A percentile compares a stretch with the other conserved stretches of the same genome.
Conservation (phyloP, 2,113 vertebrate species). For the Saiga tatarica region DNA sequence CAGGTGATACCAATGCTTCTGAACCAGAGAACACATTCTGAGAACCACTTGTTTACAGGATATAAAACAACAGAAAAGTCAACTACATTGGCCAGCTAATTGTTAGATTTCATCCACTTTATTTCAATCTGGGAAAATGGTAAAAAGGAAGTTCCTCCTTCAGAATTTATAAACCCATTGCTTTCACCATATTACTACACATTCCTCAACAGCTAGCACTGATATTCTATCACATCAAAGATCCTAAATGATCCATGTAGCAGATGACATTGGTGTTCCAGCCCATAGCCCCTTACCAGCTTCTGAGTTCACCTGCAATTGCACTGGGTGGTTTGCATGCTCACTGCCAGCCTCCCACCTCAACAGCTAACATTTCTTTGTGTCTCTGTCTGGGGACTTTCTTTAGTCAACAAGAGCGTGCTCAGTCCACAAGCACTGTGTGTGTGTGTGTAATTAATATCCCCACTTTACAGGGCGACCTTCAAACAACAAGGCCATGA, state of each 20-base stretch:
- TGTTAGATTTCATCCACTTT: not conserved
- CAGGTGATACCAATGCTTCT: not conserved
- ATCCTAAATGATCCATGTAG: not conserved
- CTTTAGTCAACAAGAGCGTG: not conserved
- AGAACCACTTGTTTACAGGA: not conserved
- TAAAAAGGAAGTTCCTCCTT: not conserved
- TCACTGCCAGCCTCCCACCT: not conserved
- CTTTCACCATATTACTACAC: not conserved
- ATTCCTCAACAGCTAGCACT: not conserved
- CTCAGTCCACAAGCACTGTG: not conserved
- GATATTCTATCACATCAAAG: not conserved
- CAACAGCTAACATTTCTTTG: not conserved
- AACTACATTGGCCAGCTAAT: not conserved
- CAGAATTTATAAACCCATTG: not conserved
- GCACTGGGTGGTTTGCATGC: not conserved
- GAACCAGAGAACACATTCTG: not conserved
- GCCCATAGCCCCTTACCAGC: not conserved
- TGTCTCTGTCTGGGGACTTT: slow-evolving; percentile 1
- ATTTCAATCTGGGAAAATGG: not conserved
- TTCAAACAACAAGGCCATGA: not conserved
- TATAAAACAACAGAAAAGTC: not conserved
- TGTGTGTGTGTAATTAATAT: not conserved
- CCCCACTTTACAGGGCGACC: not conserved
- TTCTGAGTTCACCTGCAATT: not conserved
- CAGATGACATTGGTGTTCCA: not conserved